These are phyloP conservation scores for Ammodramus savannarum DNA, from an alignment of 2,113 vertebrate genomes.

Conservation along the genomic window DNA sequence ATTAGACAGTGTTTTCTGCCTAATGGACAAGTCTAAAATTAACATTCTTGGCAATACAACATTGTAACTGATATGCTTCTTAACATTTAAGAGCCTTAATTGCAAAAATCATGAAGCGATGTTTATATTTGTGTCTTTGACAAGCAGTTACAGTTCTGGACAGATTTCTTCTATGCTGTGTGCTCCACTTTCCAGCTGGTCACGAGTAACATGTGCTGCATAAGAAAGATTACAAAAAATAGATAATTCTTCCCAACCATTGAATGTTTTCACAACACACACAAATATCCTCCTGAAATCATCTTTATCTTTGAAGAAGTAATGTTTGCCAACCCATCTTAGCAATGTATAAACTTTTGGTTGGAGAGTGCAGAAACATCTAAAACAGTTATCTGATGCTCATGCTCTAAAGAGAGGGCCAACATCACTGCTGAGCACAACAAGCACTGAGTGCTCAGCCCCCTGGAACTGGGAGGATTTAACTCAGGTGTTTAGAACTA, in stretches of 20 bases:
- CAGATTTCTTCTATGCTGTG: conserved; percentile 72
- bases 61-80: conserved; percentile 67
- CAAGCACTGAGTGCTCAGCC: background rate
- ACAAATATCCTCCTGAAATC: background rate
- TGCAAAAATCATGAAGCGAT: conserved; percentile 66
- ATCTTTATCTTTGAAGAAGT: background rate
- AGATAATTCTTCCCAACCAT: background rate
- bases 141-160: conserved; percentile 67
- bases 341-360: background rate
- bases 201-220: conserved; percentile 67
- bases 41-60: conserved; percentile 76
- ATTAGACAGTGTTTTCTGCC: conserved; percentile 63
- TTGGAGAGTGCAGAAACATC: background rate
- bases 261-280: background rate
- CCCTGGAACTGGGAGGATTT: background rate
- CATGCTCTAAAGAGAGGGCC: background rate
- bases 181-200: conserved; percentile 69
- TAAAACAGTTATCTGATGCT: background rate
- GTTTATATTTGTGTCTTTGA: conserved; percentile 64
- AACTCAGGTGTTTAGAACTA: background rate
- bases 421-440: background rate
- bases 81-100: conserved; percentile 65
- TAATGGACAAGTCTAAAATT: conserved; percentile 62
- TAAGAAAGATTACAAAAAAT: background rate
- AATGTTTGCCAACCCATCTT: background rate